Base-by-base conservation (phyloP, 2,888 invertebrate genomes). In the Punctoribates punctum region DNA sequence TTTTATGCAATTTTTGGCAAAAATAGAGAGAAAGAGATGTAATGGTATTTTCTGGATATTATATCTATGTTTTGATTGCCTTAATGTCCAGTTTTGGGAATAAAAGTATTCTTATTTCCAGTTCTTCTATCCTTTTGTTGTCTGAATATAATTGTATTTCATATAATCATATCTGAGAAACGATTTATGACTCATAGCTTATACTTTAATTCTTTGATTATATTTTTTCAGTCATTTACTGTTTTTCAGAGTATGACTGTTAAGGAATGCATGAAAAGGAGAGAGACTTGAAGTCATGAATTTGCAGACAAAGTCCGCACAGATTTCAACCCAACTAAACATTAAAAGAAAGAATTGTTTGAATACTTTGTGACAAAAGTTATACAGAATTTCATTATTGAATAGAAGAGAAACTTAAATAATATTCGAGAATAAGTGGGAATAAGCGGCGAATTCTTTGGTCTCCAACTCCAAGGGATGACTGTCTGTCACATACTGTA, bases 331-430 rank as follows among this genome's bases (percentile, higher is more conserved):
- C n/a, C n/a, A n/a, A 34, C 34, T 17, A 4, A 48, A 48, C 46
- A 48, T 11, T 48, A 48, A 15, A 48, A 15, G 17, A 48, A 48
- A 54, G 20, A 20, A 54, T 54, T n/a, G 17, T 54, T 54, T 8
- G 54, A 54, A 54, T 54, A n/a, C 20, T 34, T 54, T 54, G 54
- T 54, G 54, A 54, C 17, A 54, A 54, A 54, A 54, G 54, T 54
- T 2, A 54, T 15, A 48, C n/a, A 48, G n/a, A 17, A 17, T 17
- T 48, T 48, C 48, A 48, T 48, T 34, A 34, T 34, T 34, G 34
- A 34, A 34, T 5, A 34, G 34, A 34, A 34, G 34, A 34, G 34
- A 34, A 34, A 34, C 34, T 34, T 34, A 34, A 34, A 34, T 34
- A 34, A 34, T 8, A 8, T 34, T 25, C n/a, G n/a, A 54, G n/a